Evolutionary conservation across 1,140 invertebrate genomes (phyloP).

Genomic region (Drosophila subpulchrella): DNA sequence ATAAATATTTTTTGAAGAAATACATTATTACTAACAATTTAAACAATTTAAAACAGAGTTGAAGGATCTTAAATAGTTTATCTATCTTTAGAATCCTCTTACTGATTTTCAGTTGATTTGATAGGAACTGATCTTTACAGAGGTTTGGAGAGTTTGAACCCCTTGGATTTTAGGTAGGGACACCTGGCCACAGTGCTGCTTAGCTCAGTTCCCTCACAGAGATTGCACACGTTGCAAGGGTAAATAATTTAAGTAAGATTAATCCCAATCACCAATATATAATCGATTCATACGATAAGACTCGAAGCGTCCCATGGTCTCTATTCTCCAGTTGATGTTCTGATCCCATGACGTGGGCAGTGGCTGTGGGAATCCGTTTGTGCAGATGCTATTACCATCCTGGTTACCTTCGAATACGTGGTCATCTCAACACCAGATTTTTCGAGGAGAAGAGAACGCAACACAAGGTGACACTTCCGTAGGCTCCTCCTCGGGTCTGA

Average conservation of each 20-base stretch:
- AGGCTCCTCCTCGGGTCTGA: constrained; percentile 5
- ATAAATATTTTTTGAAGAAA: too few species aligned
- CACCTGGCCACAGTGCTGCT: neutral
- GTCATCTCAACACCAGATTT: constrained; percentile 6
- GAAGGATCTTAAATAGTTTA: too few species aligned
- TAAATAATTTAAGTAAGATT: neutral
- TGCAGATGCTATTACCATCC: neutral
- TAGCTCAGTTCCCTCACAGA: constrained; percentile 5
- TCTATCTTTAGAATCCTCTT: too few species aligned
- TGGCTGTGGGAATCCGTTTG: neutral
- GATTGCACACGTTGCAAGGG: constrained; percentile 1
- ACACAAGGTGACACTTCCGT: constrained; percentile 8
- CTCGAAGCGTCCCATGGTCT: constrained; percentile 8
- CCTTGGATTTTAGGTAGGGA: neutral
- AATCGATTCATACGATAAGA: constrained; percentile 6
- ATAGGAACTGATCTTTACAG: too few species aligned
- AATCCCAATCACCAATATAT: neutral
- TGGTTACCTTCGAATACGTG: constrained; percentile 11
- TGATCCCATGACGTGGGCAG: constrained; percentile 8
- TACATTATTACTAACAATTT: too few species aligned
- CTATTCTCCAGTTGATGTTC: constrained; percentile 14
- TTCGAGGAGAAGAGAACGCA: constrained; percentile 19
- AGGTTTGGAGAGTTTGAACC: too few species aligned
- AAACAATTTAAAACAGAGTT: too few species aligned
- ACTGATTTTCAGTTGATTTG: too few species aligned